Percentiles rank a stretch among this genome's conserved stretches.
Evolutionary conservation across 2,797 vertebrate species (phyloP).

Genomic region (Anguilla megastoma): DNA sequence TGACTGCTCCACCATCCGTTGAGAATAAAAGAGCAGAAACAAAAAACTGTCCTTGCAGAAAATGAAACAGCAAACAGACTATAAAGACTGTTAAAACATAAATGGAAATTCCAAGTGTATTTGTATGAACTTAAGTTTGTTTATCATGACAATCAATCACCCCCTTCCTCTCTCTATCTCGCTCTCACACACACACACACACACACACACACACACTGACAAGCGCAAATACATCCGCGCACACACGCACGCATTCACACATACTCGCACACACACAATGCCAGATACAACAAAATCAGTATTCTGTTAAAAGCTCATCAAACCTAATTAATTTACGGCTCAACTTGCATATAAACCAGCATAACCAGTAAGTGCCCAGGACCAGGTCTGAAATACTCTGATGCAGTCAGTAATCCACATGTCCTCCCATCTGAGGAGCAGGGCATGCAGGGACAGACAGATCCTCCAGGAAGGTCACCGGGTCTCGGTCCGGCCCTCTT

Average conservation of each 20-base stretch:
- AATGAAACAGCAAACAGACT: background rate
- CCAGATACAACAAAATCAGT: background rate
- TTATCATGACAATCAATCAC: background rate
- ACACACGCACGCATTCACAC: too few relatives aligned
- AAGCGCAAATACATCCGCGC: too few relatives aligned
- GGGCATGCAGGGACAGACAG: background rate
- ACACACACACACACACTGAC: too few relatives aligned
- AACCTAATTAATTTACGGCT: background rate
- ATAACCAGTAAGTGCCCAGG: background rate
- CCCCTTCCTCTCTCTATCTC: background rate
- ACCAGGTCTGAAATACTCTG: background rate
- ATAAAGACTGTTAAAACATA: background rate
- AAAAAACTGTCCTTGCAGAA: background rate
- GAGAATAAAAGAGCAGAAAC: background rate
- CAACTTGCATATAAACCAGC: background rate
- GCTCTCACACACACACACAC: background rate
- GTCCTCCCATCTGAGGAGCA: background rate
- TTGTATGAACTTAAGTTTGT: background rate
- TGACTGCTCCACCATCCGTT: background rate
- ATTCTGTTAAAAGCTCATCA: background rate
- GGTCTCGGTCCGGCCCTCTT: conserved; percentile 20
- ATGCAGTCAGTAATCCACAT: background rate
- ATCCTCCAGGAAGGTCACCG: background rate
- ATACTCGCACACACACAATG: background rate
- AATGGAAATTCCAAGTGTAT: background rate